phyloP scores from a whole-genome alignment of 2,113 vertebrate species.

The Silurus meridionalis region DNA sequence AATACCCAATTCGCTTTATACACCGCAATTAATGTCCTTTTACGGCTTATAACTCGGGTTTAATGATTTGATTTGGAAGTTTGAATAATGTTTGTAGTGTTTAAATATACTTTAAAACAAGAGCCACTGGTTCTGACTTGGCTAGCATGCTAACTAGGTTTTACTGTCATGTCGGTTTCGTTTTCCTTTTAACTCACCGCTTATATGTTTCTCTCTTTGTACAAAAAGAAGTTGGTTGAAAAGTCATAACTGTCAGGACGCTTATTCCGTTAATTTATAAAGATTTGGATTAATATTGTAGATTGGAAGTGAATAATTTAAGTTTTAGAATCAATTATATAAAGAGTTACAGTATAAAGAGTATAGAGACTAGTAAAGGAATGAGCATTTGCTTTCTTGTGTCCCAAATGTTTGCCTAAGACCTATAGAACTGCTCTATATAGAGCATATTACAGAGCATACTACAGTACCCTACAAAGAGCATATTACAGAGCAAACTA shows the following conservation, averaged over 20 bases:
- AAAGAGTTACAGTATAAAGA: background rate
- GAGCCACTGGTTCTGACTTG: too few species aligned
- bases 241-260: too few species aligned
- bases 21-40: background rate
- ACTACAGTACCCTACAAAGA: background rate
- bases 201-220: too few species aligned
- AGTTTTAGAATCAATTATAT: too few species aligned
- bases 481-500: background rate
- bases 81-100: background rate
- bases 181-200: too few species aligned
- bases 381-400: background rate
- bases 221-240: too few species aligned
- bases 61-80: background rate
- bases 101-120: background rate
- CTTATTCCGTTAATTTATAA: too few species aligned
- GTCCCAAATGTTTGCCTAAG: background rate
- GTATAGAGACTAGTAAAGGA: background rate
- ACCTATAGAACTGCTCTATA: background rate
- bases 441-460: too few species aligned
- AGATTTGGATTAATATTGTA: too few species aligned
- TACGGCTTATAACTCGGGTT: background rate
- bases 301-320: too few species aligned
- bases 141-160: background rate
- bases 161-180: too few species aligned
- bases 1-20: background rate